Percentiles rank a stretch among this genome's conserved stretches.
Conservation (phyloP, 1,140 invertebrate species). For the Coptotermes formosanus region DNA sequence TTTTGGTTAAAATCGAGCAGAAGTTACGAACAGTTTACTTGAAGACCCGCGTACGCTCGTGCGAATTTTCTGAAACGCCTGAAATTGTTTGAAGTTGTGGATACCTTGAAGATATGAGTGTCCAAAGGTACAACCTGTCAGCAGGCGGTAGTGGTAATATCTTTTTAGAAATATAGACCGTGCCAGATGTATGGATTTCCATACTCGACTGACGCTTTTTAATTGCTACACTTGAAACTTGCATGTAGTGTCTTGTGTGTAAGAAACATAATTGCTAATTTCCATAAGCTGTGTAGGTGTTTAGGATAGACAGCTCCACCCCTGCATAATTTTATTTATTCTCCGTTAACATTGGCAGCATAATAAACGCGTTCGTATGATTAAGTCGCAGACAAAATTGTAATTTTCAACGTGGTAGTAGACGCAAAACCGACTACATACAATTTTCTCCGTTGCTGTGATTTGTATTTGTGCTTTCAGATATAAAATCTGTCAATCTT, state of each 20-base stretch:
- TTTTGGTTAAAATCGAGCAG: no score
- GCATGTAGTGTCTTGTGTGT: neutral
- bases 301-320: neutral
- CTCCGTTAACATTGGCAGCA: neutral
- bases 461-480: no score
- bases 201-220: neutral
- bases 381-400: neutral
- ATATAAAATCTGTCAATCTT: no score
- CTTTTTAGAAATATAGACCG: neutral
- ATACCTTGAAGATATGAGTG: neutral
- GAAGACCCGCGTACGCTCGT: no score
- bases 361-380: neutral
- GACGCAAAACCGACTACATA: neutral
- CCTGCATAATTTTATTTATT: neutral
- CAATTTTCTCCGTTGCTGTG: neutral
- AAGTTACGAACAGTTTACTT: no score
- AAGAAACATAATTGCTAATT: neutral
- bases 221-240: neutral
- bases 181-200: neutral
- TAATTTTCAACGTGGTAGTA: neutral
- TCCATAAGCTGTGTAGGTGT: neutral
- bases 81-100: neutral
- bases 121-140: neutral
- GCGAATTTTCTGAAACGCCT: neutral
- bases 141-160: neutral